Percentiles rank a stretch among this genome's conserved stretches.
These are phyloP conservation scores for Drosophila guanche DNA, from an alignment of 1,140 invertebrate species.

Conservation along the genomic window DNA sequence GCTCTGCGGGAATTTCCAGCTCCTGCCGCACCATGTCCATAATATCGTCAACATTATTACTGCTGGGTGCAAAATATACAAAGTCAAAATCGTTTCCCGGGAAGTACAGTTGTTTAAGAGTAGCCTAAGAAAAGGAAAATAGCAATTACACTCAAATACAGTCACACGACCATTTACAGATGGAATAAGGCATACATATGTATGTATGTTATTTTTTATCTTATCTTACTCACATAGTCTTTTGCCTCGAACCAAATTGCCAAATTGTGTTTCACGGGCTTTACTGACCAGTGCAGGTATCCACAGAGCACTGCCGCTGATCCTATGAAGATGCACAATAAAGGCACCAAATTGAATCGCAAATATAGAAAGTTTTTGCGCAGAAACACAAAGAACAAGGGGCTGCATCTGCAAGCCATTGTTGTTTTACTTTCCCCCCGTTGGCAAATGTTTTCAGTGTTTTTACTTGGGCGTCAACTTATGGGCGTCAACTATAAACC, in stretches of 20 bases:
- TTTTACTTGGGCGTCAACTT: background rate
- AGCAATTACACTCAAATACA: background rate
- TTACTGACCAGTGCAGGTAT: conserved; percentile 50
- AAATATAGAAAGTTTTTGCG: conserved; percentile 59
- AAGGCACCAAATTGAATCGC: conserved; percentile 15
- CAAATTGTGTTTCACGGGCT: background rate
- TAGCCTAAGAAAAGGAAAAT: conserved; percentile 12
- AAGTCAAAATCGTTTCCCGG: conserved; percentile 62
- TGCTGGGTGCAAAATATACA: conserved; percentile 81
- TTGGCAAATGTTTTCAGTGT: background rate
- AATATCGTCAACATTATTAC: conserved; percentile 61
- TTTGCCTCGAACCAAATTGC: conserved; percentile 53
- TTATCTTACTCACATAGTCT: conserved; percentile 54
- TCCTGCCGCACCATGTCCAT: conserved; percentile 78
- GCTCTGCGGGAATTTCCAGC: conserved; percentile 71
- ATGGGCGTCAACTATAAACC: too few species aligned
- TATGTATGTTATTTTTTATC: background rate
- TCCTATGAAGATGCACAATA: conserved; percentile 12
- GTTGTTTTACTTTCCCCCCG: conserved; percentile 9
- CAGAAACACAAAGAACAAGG: conserved; percentile 58
- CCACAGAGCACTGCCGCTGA: conserved; percentile 15
- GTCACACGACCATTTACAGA: conserved; percentile 10
- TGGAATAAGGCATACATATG: too few species aligned
- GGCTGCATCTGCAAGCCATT: conserved; percentile 50
- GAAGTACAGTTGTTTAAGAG: conserved; percentile 44